Evolutionary conservation across 2,113 vertebrate genomes (phyloP), one percentile per base, ranked within the genome.

Genomic region (Circaetus cinerascens): DNA sequence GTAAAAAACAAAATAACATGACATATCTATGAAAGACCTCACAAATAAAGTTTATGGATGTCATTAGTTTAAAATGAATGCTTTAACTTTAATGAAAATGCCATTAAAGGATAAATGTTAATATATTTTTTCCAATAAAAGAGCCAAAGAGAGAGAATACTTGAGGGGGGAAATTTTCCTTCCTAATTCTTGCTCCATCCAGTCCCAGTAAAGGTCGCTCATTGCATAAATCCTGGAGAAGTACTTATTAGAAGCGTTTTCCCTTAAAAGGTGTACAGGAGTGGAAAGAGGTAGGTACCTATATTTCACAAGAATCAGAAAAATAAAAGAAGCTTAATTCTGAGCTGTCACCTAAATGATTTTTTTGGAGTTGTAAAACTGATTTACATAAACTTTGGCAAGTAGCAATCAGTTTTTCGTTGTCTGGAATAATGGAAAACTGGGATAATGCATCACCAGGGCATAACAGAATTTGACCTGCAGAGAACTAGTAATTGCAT

Each of bases 41-140:
- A 91, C 76, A 86, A 90, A 88, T 83, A 72, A 95, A 53, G 16
- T 91, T 94, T 89, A 81, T 91, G 73, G 41, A 57, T 96, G 72
- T 88, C 72, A 77, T 7, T 53, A 66, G 62, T 95, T 88, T 80
- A 84, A 94, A 91, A 59, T 27, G 41, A 90, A 78, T 75, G 50
- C 50, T 80, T 66, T 94, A 83, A 79, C 46, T 76, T 86, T 90
- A 95, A 81, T 77, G 46, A 80, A 94, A 88, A 88, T 84, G 34
- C 43, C 46, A 38, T 73, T 88, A 74, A 84, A 83, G 34, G 41
- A 73, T 79, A 95, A 95, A 94, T 73, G 72, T 73, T 86, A 87
- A 71, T 78, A 32, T 41, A 30, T 79, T 90, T 92, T 87, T 92
- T 62, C 50, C 38, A 81, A 7, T 91, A 40, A 57, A 88, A 74